Base-by-base conservation (phyloP, 2,113 vertebrate genomes). In the Cyanoramphus novaezelandiae region DNA sequence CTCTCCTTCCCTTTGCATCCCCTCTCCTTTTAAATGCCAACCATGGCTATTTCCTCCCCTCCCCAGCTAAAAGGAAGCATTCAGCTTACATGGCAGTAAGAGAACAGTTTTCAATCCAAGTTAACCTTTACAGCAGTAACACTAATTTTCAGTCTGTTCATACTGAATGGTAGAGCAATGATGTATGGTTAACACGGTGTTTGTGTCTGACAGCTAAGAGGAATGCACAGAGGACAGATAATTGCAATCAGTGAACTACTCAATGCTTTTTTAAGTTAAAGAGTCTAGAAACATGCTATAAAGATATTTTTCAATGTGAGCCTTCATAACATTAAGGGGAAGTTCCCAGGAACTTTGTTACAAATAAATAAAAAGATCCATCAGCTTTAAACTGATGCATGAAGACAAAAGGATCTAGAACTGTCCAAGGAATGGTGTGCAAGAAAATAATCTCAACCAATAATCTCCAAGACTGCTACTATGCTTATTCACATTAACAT, bases 101-200 rank as follows among this genome's bases (percentile, higher is more conserved):
- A 49, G 41, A 80, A 77, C 17, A 6, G 28, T 52, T 93, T 96
- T 97, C 97, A 89, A 35, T 96, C 97, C 96, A 89, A 60, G 76
- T 97, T 97, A 97, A 88, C 95, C 79, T 96, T 87, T 95, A 94
- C 95, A 97, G 86, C 86, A 57, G 16, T 68, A 88, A 81, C 77
- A 28, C 84, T 85, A 91, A 93, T 95, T 94, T 95, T 92, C 91
- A 43, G 65, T 79, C 92, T 91, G 62, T 94, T 88, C 87, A 8
- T 55, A 92, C 59, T 63, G 91, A 90, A 69, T 71, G 86, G 65
- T 46, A 86, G 96, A 94, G 46, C 90, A 93, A 93, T 95, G 96
- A 98, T 95, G 92, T 49, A 94, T 96, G 78, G 95, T 84, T 91
- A 88, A 50, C 78, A 90, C 1, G 0, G 63, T 89, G 29, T 11